Base-by-base conservation (phyloP, 2,113 vertebrate species). In the Cromileptes altivelis region DNA sequence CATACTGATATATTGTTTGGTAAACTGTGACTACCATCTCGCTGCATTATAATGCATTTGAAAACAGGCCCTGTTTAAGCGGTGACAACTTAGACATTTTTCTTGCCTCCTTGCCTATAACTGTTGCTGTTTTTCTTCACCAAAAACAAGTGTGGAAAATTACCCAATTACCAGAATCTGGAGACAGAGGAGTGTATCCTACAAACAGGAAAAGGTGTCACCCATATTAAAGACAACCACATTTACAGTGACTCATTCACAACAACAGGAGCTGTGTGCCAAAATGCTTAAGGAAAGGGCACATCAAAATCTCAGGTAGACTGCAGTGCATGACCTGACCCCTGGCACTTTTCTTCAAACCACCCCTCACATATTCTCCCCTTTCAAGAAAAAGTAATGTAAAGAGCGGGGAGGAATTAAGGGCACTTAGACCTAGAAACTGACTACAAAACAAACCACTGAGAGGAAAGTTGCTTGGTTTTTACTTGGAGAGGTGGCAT, bases 371-470 rank as follows among this genome's bases (percentile, higher is more conserved):
- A 58, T 42, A 81, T 81, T 75, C 55, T 60, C 57, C 64, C 73
- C 11, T 18, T 18, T 37, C 9, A 40, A 77, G 4, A 75, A 61
- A 85, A 85, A 58, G 40, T 68, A 58, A 75, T 82, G 61, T 60
- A 84, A 84, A 81, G 52, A 42, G 53, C 53, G 69, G n/a, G 49
- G 57, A 60, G 75, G 57, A 80, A 79, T 78, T 75, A 84, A 61
- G 61, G 65, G 68, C 70, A 88, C 89, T 91, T 91, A 91, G 82
- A 86, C 68, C 81, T 47, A 72, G 33, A 71, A 82, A 79, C 49
- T 82, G 76, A 89, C 62, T 47, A 30, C 45, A 83, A 87, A 86
- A 89, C 82, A 90, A 91, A 88, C 62, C n/a, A 30, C 76, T 8
- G 11, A 75, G 72, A 82, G 79, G 84, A 76, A 86, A 78, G 81